Percentiles rank a stretch among this genome's conserved stretches.
Conservation (phyloP, 30 jellyfish, hydroid and myxozoan species). For the Phacellophora camtschatica region DNA sequence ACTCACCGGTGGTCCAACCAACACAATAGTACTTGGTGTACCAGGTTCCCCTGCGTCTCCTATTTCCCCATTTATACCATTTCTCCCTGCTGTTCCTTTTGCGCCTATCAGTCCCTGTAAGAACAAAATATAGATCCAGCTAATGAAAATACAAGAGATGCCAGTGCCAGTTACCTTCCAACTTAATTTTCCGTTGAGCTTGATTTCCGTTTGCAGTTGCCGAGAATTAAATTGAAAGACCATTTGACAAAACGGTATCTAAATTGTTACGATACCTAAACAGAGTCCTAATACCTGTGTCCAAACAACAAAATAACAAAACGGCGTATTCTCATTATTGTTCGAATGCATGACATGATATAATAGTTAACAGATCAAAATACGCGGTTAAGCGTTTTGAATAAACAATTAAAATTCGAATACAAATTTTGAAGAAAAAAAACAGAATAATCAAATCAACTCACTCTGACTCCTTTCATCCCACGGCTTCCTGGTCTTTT, state of each 20-base stretch:
- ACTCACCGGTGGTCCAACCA: not conserved
- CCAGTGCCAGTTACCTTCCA: no score
- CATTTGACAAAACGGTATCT: no score
- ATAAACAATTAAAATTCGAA: not conserved
- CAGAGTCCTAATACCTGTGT: no score
- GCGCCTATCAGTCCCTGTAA: constrained; percentile 2
- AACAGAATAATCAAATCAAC: not conserved
- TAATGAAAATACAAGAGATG: no score
- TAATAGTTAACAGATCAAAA: not conserved
- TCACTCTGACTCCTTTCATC: not conserved
- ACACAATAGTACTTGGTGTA: not conserved
- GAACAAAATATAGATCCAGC: not conserved
- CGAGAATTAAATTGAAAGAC: no score
- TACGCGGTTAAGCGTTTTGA: not conserved
- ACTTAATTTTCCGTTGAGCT: no score
- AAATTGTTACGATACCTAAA: no score
- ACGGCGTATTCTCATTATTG: no score
- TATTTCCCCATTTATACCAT: not conserved
- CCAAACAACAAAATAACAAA: no score
- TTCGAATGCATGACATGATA: not conserved
- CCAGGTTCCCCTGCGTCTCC: constrained; percentile 33
- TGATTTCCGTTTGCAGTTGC: no score
- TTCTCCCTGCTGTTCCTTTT: constrained; percentile 15
- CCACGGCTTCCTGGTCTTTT: not conserved
- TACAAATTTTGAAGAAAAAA: not conserved